Percentiles rank a stretch among this genome's conserved stretches.
phyloP scores from a whole-genome alignment of 2,797 vertebrate genomes.

The Neostethus bicornis region DNA sequence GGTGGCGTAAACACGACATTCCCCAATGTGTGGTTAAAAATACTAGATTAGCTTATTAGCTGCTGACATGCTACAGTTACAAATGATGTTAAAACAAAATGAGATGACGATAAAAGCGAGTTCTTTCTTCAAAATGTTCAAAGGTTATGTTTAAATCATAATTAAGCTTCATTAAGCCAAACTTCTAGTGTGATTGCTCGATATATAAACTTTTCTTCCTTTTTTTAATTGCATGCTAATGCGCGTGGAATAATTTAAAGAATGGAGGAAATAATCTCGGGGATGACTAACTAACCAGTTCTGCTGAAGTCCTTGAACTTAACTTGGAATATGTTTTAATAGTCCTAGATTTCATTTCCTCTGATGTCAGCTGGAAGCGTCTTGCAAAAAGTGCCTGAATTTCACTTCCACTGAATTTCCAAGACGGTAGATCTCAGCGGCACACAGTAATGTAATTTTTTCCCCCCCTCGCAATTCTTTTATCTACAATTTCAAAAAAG shows the following conservation, averaged over 20 bases:
- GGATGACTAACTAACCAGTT: constrained; percentile 5
- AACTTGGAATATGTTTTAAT: constrained; percentile 54
- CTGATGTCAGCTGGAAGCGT: constrained; percentile 64
- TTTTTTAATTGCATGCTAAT: not conserved
- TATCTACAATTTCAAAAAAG: constrained; percentile 65
- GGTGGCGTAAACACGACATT: not conserved
- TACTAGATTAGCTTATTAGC: no score
- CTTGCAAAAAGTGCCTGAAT: constrained; percentile 36
- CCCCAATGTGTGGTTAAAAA: no score
- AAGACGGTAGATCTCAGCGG: constrained; percentile 58
- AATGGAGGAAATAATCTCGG: constrained; percentile 3
- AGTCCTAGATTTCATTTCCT: constrained; percentile 53
- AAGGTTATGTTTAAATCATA: not conserved
- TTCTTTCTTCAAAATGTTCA: fast-evolving
- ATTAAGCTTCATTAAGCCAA: not conserved
- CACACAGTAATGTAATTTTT: constrained; percentile 49
- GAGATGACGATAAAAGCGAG: no score
- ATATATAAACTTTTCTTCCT: not conserved
- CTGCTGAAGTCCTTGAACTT: constrained; percentile 37
- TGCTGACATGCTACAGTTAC: no score
- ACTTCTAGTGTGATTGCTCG: not conserved
- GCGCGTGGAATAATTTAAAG: not conserved
- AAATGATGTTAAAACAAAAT: not conserved
- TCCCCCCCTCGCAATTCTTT: constrained; percentile 37
- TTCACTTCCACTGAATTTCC: constrained; percentile 50